Conservation (phyloP, 2,113 vertebrate genomes). For the Gavia stellata region DNA sequence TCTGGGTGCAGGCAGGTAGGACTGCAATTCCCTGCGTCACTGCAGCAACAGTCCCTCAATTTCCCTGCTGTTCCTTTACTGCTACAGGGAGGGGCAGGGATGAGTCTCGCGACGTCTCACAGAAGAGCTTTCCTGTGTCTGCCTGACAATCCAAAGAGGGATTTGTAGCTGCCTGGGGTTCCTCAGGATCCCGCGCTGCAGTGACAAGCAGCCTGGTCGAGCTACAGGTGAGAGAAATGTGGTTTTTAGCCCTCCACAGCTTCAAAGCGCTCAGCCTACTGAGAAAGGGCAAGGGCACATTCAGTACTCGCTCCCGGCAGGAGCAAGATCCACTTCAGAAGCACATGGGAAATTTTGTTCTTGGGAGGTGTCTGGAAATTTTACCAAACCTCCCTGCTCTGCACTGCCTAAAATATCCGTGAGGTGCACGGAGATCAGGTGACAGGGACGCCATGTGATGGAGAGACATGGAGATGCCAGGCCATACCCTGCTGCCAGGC, state of each 20-base stretch:
- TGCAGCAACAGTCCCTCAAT: background rate
- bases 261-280: background rate
- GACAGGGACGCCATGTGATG: background rate
- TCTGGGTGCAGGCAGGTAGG: background rate
- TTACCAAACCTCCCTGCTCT: background rate
- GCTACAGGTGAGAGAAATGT: background rate
- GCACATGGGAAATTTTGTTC: background rate
- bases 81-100: background rate
- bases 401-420: background rate
- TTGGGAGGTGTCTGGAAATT: background rate
- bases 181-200: background rate
- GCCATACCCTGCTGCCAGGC: background rate
- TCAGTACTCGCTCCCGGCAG: background rate
- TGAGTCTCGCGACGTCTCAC: rapidly evolving
- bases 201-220: background rate
- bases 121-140: background rate
- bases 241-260: background rate
- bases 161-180: background rate
- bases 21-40: rapidly evolving
- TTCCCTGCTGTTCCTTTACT: background rate
- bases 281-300: background rate
- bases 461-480: background rate
- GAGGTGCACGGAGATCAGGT: rapidly evolving
- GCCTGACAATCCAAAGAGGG: background rate
- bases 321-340: background rate